Percentiles rank a stretch among this genome's conserved stretches.
phyloP scores from a whole-genome alignment of 2,113 vertebrate species.

The Prunella fulvescens region DNA sequence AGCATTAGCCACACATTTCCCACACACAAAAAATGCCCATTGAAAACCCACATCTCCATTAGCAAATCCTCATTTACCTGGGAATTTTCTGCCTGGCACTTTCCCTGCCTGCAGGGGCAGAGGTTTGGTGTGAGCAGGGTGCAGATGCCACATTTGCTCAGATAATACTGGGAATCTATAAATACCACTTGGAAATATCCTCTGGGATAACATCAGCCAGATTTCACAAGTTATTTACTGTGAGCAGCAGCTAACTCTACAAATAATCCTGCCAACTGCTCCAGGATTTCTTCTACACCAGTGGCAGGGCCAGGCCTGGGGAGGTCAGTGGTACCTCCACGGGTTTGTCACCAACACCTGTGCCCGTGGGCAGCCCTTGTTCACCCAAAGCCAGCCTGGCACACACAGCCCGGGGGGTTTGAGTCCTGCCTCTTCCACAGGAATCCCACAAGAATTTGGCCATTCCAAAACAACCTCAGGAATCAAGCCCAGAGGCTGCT shows the following conservation, averaged over 20 bases:
- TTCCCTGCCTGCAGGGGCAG: not conserved
- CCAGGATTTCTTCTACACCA: not conserved
- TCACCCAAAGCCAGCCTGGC: not conserved
- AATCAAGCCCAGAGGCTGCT: not conserved
- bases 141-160: not conserved
- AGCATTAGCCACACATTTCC: not conserved
- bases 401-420: rapidly evolving
- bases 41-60: not conserved
- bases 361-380: not conserved
- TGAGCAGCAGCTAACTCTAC: not conserved
- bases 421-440: not conserved
- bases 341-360: not conserved
- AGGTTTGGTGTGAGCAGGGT: rapidly evolving
- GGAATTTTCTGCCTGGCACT: not conserved
- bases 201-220: not conserved
- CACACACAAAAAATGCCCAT: not conserved
- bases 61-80: not conserved
- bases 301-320: rapidly evolving
- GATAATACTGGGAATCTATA: not conserved
- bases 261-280: not conserved
- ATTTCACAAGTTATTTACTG: conserved; percentile 42
- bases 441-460: not conserved
- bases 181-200: not conserved
- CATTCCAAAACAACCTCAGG: rapidly evolving
- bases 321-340: rapidly evolving